A percentile compares a stretch with the other conserved stretches of the same genome.
These are phyloP conservation scores for Sebastes trivittatus DNA, from an alignment of 2,797 vertebrate genomes.

Conservation along the genomic window DNA sequence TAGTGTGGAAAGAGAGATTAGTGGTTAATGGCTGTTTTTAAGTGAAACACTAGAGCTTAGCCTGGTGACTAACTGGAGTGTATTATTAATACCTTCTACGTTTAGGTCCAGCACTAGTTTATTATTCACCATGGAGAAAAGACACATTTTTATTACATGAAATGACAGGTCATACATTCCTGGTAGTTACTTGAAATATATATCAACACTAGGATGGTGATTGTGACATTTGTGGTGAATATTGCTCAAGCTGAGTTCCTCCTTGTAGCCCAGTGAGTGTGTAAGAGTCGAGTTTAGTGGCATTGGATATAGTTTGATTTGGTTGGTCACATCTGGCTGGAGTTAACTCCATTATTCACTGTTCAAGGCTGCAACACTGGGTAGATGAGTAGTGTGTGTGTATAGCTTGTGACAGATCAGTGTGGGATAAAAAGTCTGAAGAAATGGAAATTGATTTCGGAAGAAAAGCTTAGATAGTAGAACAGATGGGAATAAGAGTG, in stretches of 20 bases:
- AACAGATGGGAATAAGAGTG: background rate
- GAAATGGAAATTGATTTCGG: background rate
- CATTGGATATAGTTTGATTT: background rate
- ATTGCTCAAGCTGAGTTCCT: slow-evolving; percentile 34
- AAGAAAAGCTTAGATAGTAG: background rate
- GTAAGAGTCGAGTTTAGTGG: background rate
- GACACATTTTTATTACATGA: background rate
- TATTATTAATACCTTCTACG: background rate
- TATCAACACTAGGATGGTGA: background rate
- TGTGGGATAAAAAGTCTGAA: background rate
- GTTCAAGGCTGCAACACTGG: background rate
- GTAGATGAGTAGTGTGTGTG: background rate
- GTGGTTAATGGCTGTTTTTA: background rate
- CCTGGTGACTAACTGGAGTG: background rate
- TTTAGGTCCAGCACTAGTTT: background rate
- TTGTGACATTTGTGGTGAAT: slow-evolving; percentile 24
- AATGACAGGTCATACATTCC: background rate
- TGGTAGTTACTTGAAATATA: background rate
- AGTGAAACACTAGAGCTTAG: background rate
- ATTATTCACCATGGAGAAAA: background rate
- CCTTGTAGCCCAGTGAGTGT: background rate
- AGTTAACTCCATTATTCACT: background rate
- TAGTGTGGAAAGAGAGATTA: background rate
- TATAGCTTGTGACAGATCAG: background rate
- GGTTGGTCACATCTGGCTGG: background rate